Conservation (phyloP, 2,113 vertebrate species). For the Equus quagga region DNA sequence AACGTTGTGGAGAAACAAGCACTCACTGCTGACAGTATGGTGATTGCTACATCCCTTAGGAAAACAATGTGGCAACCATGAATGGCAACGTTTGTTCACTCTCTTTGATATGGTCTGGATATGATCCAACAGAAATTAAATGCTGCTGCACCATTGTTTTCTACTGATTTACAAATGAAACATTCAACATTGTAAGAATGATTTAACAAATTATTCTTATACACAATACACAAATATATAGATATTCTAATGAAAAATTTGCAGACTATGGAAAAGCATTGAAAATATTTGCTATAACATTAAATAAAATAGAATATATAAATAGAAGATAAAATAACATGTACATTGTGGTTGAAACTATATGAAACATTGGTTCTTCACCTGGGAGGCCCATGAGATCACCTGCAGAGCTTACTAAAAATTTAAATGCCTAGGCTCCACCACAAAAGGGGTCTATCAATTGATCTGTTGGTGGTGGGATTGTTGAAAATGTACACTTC, state of each 20-base stretch:
- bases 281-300: background rate
- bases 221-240: background rate
- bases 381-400: rapidly evolving
- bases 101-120: conserved; percentile 20
- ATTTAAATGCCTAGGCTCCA: background rate
- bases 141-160: background rate
- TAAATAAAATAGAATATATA: background rate
- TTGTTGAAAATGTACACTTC: conserved; percentile 1
- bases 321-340: background rate
- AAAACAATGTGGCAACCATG: conserved; percentile 24
- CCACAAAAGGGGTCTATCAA: background rate
- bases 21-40: background rate
- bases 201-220: background rate
- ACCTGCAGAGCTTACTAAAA: background rate
- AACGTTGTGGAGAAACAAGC: conserved; percentile 41
- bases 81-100: background rate
- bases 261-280: background rate
- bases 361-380: background rate
- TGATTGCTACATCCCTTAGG: conserved; percentile 60
- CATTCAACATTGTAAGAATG: background rate
- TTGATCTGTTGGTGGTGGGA: background rate
- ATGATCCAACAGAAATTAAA: background rate
- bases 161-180: background rate
- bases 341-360: background rate
- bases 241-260: background rate